Evolutionary conservation across 2,113 vertebrate species (phyloP).

Genomic region (Petrocephalus zakoni): DNA sequence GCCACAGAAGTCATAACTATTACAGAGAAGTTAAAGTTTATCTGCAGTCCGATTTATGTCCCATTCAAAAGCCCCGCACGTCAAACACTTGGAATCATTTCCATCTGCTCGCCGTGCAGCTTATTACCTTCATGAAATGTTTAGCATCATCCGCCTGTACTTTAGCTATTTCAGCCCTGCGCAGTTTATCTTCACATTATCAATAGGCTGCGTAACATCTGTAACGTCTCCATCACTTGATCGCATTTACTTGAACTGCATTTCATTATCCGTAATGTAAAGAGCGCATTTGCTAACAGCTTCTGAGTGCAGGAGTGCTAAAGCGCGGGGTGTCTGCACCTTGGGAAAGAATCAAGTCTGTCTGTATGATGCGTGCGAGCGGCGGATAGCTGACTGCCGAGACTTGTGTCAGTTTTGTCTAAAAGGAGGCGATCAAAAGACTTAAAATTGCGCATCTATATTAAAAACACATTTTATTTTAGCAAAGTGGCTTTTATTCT

Average conservation of each 20-base stretch:
- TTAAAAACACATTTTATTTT: background rate
- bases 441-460: background rate
- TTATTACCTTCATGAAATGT: background rate
- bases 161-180: background rate
- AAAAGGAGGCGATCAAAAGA: background rate
- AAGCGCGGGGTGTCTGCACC: background rate
- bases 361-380: background rate
- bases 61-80: background rate
- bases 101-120: background rate
- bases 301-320: background rate
- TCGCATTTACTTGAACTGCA: background rate
- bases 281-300: background rate
- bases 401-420: background rate
- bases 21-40: background rate
- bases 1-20: background rate
- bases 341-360: background rate
- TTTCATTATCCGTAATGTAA: background rate
- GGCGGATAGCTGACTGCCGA: background rate
- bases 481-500: background rate
- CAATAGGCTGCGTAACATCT: background rate
- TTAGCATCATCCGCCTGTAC: background rate
- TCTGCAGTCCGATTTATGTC: background rate
- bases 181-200: background rate
- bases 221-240: background rate
- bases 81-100: background rate